Base-by-base conservation (phyloP, 2,113 vertebrate genomes). In the Pleuronectes platessa region DNA sequence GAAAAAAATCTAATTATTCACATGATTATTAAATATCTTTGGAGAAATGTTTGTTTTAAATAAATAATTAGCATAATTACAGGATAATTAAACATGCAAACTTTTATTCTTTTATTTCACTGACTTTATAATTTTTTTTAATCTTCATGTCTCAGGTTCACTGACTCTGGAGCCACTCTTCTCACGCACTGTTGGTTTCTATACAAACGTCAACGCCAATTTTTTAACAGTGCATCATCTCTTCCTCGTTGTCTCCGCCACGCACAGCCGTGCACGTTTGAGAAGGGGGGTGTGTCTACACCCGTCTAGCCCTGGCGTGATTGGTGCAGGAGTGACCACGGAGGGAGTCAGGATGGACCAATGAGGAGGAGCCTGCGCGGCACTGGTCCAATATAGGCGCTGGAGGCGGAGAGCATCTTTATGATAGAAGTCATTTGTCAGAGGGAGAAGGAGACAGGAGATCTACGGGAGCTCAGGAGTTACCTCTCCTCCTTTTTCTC, bases 361-460 rank as follows among this genome's bases (percentile, higher is more conserved):
- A 87, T 86, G 24, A 89, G 90, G 85, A 81, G 85, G 71, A 64
- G 86, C 24, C 66, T 71, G 56, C n/a, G 51, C 58, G 75, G 40
- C 64, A 63, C 66, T 8, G 68, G 79, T 91, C 88, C 87, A 80
- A 93, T 92, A 93, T 93, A 94, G 88, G 83, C 79, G 87, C 80
- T 71, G 90, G 88, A 86, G 89, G 90, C 79, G 54, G 83, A 77
- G 74, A 89, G 87, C 91, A 78, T 87, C 88, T 83, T 67, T 88
- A 87, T 88, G 88, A 87, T 71, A 88, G 83, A 47, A 90, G 88
- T 88, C 88, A 77, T 68, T 83, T 4, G 65, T 14, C 17, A 49
- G 74, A 51, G 71, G 49, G 45, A n/a, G 7, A 14, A 71, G 82
- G 76, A 71, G 78, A 5, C 75, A 40, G 83, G 74, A 78, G 79